Evolutionary conservation across 2,888 invertebrate species (phyloP).

Genomic region (Parochlus steinenii): DNA sequence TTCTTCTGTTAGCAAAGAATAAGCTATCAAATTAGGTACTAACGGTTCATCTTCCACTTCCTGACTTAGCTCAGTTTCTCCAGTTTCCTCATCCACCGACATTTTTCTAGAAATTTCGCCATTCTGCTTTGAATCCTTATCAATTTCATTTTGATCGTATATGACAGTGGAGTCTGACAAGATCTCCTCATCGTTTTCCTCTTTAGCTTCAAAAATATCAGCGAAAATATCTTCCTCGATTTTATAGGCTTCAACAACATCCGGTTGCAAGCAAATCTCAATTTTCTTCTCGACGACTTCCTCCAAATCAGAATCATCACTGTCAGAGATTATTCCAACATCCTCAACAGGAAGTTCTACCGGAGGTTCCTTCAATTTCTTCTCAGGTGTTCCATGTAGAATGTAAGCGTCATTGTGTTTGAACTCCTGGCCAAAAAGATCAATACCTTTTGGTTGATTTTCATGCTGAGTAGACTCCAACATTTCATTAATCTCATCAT

Average conservation of each 20-base stretch:
- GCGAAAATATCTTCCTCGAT: constrained; percentile 49
- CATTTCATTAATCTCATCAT: constrained; percentile 46
- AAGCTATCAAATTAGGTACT: background rate
- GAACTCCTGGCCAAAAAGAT: constrained; percentile 3
- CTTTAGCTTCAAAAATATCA: constrained; percentile 39
- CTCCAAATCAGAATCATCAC: constrained; percentile 1
- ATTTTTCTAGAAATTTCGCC: background rate
- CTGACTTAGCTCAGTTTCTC: background rate
- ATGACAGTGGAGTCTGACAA: constrained; percentile 4
- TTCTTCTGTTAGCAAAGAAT: constrained; percentile 1
- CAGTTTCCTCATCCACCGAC: background rate
- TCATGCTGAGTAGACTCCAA: constrained; percentile 23
- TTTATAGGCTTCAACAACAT: constrained; percentile 27
- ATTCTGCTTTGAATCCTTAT: constrained; percentile 8
- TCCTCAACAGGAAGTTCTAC: constrained; percentile 6
- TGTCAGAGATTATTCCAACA: constrained; percentile 3
- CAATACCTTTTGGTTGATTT: background rate
- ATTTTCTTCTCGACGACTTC: constrained; percentile 5
- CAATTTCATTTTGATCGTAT: constrained; percentile 3
- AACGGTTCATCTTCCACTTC: background rate
- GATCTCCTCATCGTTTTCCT: constrained; percentile 14
- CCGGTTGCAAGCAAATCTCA: constrained; percentile 22
- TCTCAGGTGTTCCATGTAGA: constrained; percentile 8
- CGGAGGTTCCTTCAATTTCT: background rate
- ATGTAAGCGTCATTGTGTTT: constrained; percentile 8